Evolutionary conservation across 2,797 vertebrate species (phyloP).

Genomic region (Calcarius lapponicus): DNA sequence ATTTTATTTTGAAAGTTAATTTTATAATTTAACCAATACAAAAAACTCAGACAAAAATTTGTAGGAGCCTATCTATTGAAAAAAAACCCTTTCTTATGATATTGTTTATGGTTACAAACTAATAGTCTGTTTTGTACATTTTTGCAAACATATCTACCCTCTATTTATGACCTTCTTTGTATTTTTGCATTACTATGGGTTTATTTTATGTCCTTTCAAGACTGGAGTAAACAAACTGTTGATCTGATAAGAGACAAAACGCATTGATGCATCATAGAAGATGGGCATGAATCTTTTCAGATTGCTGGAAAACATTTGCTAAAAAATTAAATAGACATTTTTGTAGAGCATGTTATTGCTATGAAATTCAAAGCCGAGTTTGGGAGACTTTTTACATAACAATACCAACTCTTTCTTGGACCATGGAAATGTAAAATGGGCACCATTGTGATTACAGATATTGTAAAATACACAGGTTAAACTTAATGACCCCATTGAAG

Average conservation of each 20-base stretch:
- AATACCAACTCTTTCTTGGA: neutral
- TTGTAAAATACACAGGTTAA: neutral
- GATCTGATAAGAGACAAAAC: neutral
- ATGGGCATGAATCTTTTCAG: neutral
- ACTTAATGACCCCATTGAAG: neutral
- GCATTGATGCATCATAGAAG: neutral
- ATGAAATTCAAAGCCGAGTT: neutral
- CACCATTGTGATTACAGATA: neutral
- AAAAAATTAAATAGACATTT: neutral
- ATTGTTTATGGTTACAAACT: neutral
- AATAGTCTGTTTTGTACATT: neutral
- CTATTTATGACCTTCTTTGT: neutral
- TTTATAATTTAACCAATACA: neutral
- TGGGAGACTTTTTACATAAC: neutral
- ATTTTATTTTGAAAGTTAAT: neutral
- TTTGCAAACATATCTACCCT: neutral
- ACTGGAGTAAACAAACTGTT: neutral
- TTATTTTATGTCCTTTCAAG: neutral
- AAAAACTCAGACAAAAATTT: neutral
- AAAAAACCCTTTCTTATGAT: neutral
- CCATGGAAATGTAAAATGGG: neutral
- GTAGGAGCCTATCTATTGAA: neutral
- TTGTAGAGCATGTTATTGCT: neutral
- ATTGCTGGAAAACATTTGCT: neutral
- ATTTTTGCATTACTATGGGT: neutral